Percentiles rank a stretch among this genome's conserved stretches.
These are phyloP conservation scores for Ormyrus pomaceus DNA, from an alignment of 2,888 invertebrate species.

Conservation along the genomic window DNA sequence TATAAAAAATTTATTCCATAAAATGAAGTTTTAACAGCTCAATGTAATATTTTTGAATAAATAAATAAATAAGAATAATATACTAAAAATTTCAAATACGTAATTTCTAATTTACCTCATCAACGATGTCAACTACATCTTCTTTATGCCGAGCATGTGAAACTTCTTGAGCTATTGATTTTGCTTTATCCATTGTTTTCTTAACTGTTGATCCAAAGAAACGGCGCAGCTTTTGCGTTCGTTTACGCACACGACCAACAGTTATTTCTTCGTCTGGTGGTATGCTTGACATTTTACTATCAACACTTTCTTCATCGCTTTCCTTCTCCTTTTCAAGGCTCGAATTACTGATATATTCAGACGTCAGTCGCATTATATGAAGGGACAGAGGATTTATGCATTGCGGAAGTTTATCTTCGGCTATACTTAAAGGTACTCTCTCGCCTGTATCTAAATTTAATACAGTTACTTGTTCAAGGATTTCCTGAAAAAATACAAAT, in stretches of 20 bases:
- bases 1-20: neutral
- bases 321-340: constrained; percentile 83
- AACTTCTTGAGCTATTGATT: constrained; percentile 91
- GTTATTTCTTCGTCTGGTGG: constrained; percentile 77
- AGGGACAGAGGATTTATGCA: constrained; percentile 95
- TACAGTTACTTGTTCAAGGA: constrained; percentile 92
- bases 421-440: constrained; percentile 94
- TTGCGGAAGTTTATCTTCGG: constrained; percentile 94
- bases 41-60: too few species aligned
- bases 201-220: constrained; percentile 93
- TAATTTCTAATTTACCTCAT: constrained; percentile 78
- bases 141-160: constrained; percentile 92
- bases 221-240: constrained; percentile 82
- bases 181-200: constrained; percentile 93
- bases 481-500: constrained; percentile 79
- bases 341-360: constrained; percentile 88
- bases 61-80: neutral
- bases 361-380: constrained; percentile 95
- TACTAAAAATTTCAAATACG: neutral
- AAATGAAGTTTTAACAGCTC: neutral
- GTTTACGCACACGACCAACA: constrained; percentile 76
- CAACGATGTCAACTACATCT: constrained; percentile 89
- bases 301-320: constrained; percentile 86
- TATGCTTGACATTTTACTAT: constrained; percentile 80
- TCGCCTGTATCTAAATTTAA: constrained; percentile 92